Percentiles rank a stretch among this genome's conserved stretches.
Evolutionary conservation across 2,113 vertebrate genomes (phyloP).

Genomic region (Strix uralensis): DNA sequence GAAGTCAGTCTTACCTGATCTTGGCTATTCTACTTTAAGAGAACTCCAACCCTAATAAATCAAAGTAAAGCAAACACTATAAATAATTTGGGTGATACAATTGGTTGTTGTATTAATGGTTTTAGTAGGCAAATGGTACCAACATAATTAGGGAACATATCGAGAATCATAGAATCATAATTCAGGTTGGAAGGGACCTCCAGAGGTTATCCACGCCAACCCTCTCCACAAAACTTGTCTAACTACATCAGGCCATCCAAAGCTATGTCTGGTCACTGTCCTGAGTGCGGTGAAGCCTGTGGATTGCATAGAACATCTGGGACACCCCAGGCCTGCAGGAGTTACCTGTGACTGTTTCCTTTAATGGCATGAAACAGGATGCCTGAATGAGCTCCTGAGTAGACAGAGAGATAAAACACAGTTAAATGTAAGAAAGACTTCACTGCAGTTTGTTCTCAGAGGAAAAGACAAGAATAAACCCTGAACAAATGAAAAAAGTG

Average conservation of each 20-base stretch:
- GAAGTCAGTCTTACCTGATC: background rate
- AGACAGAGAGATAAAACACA: background rate
- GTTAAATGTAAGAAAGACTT: background rate
- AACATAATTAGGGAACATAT: background rate
- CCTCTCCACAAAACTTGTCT: background rate
- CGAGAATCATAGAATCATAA: background rate
- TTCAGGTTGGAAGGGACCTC: background rate
- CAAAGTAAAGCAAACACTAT: background rate
- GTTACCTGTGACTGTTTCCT: background rate
- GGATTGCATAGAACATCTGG: background rate
- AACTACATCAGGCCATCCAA: background rate
- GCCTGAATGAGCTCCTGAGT: background rate
- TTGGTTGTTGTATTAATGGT: background rate
- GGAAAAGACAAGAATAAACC: background rate
- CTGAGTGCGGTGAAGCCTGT: background rate
- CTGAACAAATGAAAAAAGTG: background rate
- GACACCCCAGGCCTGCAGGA: background rate
- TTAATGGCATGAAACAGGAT: background rate
- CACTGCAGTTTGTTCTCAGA: background rate
- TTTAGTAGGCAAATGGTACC: conserved; percentile 23
- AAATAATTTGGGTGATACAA: background rate
- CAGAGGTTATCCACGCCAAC: background rate
- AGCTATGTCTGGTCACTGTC: background rate
- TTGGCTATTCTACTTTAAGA: background rate
- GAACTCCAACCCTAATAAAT: background rate